These are phyloP conservation scores for Erythrocercus mccallii DNA, from an alignment of 2,113 vertebrate genomes.

Conservation along the genomic window DNA sequence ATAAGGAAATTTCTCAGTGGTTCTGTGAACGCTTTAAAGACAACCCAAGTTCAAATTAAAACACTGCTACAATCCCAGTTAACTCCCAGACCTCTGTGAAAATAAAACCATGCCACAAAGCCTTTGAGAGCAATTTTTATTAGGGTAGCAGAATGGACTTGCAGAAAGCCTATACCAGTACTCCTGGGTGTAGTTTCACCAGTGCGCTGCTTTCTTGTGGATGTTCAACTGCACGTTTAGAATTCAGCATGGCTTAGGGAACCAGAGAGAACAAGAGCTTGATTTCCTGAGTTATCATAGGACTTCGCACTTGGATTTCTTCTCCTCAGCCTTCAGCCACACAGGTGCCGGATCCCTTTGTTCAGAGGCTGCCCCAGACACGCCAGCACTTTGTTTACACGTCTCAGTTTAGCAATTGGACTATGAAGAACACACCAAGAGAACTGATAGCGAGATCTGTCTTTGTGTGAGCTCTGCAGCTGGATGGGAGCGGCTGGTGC, in stretches of 20 bases:
- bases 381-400: neutral
- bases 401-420: neutral
- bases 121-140: constrained; percentile 76
- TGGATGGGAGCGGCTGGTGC: neutral
- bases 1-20: neutral
- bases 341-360: constrained; percentile 1
- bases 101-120: constrained; percentile 61
- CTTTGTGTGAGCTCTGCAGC: neutral
- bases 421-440: neutral
- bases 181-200: constrained; percentile 34
- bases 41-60: neutral
- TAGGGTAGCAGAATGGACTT: constrained; percentile 72
- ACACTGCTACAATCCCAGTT: neutral
- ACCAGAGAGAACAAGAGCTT: constrained; percentile 32
- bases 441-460: neutral
- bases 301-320: neutral
- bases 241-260: constrained; percentile 61
- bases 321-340: neutral
- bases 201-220: neutral
- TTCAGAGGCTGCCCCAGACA: neutral
- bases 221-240: constrained; percentile 25
- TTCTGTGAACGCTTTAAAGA: neutral
- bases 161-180: constrained; percentile 70
- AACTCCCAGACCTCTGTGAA: neutral
- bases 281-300: constrained; percentile 68